Conservation (phyloP, 2,113 vertebrate species). For the Aptenodytes patagonicus region DNA sequence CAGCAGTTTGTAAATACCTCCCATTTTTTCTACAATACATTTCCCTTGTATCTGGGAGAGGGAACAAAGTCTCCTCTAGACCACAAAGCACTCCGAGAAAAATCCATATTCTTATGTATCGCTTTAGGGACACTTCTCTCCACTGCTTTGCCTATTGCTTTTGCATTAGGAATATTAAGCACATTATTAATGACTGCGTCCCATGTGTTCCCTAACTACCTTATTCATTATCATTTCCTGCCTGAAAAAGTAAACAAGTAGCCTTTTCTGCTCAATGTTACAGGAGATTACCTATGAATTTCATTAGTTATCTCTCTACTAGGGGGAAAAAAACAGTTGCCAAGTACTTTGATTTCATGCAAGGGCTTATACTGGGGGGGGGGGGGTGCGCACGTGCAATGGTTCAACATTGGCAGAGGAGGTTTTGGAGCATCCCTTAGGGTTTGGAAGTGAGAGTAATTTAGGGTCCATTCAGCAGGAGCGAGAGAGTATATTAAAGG, state of each 20-base stretch:
- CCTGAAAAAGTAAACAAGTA: constrained; percentile 50
- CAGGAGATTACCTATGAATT: constrained; percentile 12
- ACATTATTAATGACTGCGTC: constrained; percentile 7
- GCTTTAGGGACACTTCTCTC: not conserved
- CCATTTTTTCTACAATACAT: not conserved
- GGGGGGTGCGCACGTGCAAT: rapidly evolving
- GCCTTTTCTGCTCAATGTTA: constrained; percentile 34
- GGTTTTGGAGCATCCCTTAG: not conserved
- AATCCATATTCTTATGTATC: not conserved
- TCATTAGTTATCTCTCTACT: not conserved
- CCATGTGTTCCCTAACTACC: constrained; percentile 28
- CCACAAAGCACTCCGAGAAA: not conserved
- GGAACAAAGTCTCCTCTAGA: not conserved
- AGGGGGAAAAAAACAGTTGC: not conserved
- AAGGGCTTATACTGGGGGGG: not conserved
- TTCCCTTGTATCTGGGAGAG: not conserved
- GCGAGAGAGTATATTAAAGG: not conserved
- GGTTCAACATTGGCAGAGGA: not conserved
- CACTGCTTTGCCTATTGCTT: not conserved
- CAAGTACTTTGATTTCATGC: not conserved
- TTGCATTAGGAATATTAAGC: constrained; percentile 26
- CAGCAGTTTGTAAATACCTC: constrained; percentile 20
- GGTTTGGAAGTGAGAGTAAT: not conserved
- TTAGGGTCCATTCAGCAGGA: not conserved
- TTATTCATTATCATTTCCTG: constrained; percentile 40